Conservation (phyloP, 2,888 invertebrate genomes). For the Arrhopalites spinosus region DNA sequence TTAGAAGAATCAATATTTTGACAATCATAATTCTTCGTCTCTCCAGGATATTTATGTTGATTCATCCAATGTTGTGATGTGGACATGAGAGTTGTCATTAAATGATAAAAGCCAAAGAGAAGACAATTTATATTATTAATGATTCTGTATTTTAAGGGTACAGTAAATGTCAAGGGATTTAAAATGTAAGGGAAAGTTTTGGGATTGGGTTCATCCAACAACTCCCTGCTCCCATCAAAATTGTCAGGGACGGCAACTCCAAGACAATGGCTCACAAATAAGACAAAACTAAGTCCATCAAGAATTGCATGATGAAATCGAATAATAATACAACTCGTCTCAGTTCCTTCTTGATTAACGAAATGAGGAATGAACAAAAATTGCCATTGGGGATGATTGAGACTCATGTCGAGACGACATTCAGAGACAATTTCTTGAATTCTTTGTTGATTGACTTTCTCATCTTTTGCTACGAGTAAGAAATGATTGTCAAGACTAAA, state of each 20-base stretch:
- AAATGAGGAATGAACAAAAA: slow-evolving; percentile 22
- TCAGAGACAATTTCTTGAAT: slow-evolving; percentile 14
- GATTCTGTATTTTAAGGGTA: slow-evolving; percentile 28
- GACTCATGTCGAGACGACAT: slow-evolving; percentile 17
- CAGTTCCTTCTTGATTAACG: slow-evolving; percentile 12
- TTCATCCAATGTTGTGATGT: slow-evolving; percentile 8
- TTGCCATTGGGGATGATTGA: slow-evolving; percentile 35
- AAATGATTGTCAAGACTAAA: slow-evolving; percentile 26
- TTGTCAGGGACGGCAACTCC: background rate
- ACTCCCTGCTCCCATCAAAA: too few relatives aligned
- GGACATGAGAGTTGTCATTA: slow-evolving; percentile 12
- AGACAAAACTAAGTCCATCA: slow-evolving; percentile 31
- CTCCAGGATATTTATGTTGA: slow-evolving; percentile 18
- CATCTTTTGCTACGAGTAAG: background rate
- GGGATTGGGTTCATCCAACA: background rate
- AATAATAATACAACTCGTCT: background rate
- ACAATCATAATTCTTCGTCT: slow-evolving; percentile 13
- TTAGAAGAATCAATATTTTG: slow-evolving; percentile 12
- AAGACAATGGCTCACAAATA: slow-evolving; percentile 28
- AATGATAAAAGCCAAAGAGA: slow-evolving; percentile 35
- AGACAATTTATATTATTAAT: slow-evolving; percentile 33
- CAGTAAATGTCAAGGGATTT: slow-evolving; percentile 24
- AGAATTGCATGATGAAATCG: slow-evolving; percentile 30
- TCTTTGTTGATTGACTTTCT: background rate
- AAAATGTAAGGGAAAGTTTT: slow-evolving; percentile 31